Evolutionary conservation across 1,140 invertebrate genomes (phyloP).

Genomic region (Ephestia elutella): DNA sequence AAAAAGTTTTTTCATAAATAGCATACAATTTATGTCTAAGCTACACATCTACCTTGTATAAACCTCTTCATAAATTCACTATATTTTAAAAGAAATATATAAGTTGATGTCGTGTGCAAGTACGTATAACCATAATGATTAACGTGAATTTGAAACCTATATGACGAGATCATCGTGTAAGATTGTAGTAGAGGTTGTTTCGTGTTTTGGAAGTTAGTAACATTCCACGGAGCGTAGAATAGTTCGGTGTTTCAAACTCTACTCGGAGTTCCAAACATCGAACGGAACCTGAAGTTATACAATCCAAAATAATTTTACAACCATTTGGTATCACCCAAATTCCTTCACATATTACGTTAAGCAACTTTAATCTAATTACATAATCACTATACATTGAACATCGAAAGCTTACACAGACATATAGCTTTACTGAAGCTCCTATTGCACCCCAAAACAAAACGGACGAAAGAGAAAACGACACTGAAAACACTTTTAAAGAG

Average conservation of each 20-base stretch:
- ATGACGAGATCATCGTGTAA: neutral
- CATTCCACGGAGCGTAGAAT: neutral
- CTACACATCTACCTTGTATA: slow-evolving; percentile 71
- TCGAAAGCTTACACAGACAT: slow-evolving; percentile 58
- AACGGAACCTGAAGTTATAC: slow-evolving; percentile 2
- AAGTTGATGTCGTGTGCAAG: neutral
- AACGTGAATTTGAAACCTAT: neutral
- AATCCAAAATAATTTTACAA: slow-evolving; percentile 20
- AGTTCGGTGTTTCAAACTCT: slow-evolving; percentile 8
- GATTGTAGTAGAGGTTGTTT: neutral
- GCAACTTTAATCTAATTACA: slow-evolving; percentile 44
- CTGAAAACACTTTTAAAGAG: slow-evolving; percentile 51
- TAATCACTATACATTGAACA: slow-evolving; percentile 57
- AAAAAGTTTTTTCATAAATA: slow-evolving; percentile 37
- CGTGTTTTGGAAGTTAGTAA: neutral
- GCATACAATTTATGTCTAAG: slow-evolving; percentile 57
- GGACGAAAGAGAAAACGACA: slow-evolving; percentile 61
- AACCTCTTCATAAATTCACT: slow-evolving; percentile 69
- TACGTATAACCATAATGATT: neutral
- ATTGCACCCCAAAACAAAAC: slow-evolving; percentile 27
- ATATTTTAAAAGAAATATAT: slow-evolving; percentile 24
- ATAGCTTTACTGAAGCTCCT: slow-evolving; percentile 43
- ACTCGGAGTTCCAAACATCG: slow-evolving; percentile 10
- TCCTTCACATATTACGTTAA: slow-evolving; percentile 54
- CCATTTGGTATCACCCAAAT: slow-evolving; percentile 72